A percentile compares a stretch with the other conserved stretches of the same genome.
Conservation (phyloP, 2,888 invertebrate species). For the Nowickia ferox region DNA sequence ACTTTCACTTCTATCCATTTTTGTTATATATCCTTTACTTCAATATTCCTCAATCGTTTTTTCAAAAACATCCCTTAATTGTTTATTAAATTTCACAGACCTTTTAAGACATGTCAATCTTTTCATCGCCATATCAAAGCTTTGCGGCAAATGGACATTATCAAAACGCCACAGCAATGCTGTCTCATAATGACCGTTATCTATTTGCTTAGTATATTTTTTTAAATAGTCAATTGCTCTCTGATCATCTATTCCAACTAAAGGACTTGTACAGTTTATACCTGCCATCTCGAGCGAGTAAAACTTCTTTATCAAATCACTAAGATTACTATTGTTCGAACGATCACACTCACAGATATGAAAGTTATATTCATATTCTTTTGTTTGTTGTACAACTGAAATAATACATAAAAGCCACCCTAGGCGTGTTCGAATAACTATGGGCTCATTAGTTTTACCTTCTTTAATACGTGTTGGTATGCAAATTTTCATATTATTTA, state of each 20-base stretch:
- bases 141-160: conserved; percentile 20
- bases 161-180: conserved; percentile 43
- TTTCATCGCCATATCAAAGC: conserved; percentile 47
- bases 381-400: background rate
- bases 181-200: conserved; percentile 29
- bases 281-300: conserved; percentile 21
- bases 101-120: conserved; percentile 40
- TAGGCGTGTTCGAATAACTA: conserved; percentile 24
- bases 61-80: conserved; percentile 12
- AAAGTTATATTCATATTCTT: background rate
- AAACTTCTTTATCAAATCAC: conserved; percentile 11
- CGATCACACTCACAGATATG: conserved; percentile 22
- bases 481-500: conserved; percentile 56
- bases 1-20: background rate
- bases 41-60: conserved; percentile 39
- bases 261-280: background rate
- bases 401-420: conserved; percentile 34
- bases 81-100: conserved; percentile 7
- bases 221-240: conserved; percentile 31
- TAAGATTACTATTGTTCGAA: background rate
- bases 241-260: conserved; percentile 37
- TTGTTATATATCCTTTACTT: conserved; percentile 30
- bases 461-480: conserved; percentile 20
- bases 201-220: conserved; percentile 38
- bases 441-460: conserved; percentile 1